Conservation (phyloP, 1,140 invertebrate species). For the Kradibia gibbosae region DNA sequence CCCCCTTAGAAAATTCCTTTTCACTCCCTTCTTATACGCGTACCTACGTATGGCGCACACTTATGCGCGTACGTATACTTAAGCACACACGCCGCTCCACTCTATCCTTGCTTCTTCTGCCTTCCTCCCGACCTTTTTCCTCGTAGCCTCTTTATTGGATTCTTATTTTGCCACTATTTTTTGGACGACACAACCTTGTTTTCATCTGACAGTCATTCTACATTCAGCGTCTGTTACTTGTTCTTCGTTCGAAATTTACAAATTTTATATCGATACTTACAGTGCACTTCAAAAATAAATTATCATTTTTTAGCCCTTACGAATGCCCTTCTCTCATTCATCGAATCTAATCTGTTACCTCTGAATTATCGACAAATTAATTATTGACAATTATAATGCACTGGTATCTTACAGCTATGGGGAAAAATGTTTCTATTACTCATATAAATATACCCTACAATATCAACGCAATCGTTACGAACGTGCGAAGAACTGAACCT, state of each 20-base stretch:
- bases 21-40: conserved; percentile 37
- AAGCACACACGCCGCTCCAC: too few relatives aligned
- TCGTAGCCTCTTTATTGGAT: background rate
- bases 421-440: too few relatives aligned
- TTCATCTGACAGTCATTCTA: background rate
- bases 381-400: background rate
- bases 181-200: background rate
- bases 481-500: too few relatives aligned
- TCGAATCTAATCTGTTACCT: background rate
- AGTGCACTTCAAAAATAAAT: background rate
- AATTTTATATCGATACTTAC: background rate
- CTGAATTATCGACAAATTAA: background rate
- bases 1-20: conserved; percentile 35
- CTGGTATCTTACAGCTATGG: too few relatives aligned
- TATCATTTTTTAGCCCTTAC: background rate
- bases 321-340: background rate
- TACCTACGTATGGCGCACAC: too few relatives aligned
- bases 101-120: conserved; percentile 8
- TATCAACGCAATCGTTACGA: too few relatives aligned
- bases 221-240: background rate
- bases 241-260: background rate
- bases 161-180: background rate
- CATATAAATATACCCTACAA: too few relatives aligned
- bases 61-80: too few relatives aligned
- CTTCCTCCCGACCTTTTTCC: background rate